Evolutionary conservation across 2,888 invertebrate genomes (phyloP), one percentile per base, ranked within the genome.

Genomic region (Blastobasis lacticolella): DNA sequence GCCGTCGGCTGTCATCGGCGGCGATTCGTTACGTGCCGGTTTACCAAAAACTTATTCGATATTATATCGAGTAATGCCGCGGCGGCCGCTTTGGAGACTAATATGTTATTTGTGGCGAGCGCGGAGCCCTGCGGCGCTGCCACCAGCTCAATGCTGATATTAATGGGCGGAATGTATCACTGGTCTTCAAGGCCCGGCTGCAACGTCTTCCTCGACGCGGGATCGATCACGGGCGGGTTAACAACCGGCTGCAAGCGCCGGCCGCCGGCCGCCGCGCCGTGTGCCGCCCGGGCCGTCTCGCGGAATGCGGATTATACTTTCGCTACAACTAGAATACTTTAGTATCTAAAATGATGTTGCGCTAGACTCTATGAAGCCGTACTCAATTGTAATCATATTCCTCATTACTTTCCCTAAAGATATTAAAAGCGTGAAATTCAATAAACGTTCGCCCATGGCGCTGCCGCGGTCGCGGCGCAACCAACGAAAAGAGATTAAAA

Each of bases 31-130:
- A 77, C 81, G 81, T 78, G 67, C 73, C 73, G 78, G 71, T 78
- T 80, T 79, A 80, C 79, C 78, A 78, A 78, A 75, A 75, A 73
- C 67, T 66, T 71, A 69, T 73, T 71, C 70, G 72, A 71, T 66
- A 67, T 23, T 23, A 23, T 66, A 67, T 61, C 64, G 76, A 78
- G 80, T 82, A 76, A 80, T 81, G 79, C 79, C 71, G 73, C 73
- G 78, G 77, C 82, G 81, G 83, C 64, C 67, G 76, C 83, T 83
- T 83, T 82, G 78, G 74, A 69, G 71, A 63, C 81, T 85, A 84
- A 85, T 82, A 75, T 80, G 81, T 82, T 82, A 82, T 81, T 81
- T 78, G 79, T 76, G 72, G 75, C 70, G 67, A 63, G 66, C 70
- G 72, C 61, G 79, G 75, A 71, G 74, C 71, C 85, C 86, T 80